phyloP scores from a whole-genome alignment of 2,797 vertebrate species.

The Pyrrhura leucotis region DNA sequence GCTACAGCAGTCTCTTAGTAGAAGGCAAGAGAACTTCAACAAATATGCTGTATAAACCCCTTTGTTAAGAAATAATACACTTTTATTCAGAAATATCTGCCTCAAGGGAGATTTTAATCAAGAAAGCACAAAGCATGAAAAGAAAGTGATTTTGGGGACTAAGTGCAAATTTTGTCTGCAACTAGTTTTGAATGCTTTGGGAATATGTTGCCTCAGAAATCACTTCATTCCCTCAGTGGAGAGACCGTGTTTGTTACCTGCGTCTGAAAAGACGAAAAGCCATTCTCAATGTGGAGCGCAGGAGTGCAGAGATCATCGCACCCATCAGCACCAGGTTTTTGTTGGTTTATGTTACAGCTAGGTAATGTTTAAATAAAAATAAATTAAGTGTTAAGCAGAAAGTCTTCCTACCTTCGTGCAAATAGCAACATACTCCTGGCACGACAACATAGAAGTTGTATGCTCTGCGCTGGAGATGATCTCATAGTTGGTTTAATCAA shows the following conservation, averaged over 20 bases:
- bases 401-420: slow-evolving; percentile 38
- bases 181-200: background rate
- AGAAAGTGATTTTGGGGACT: background rate
- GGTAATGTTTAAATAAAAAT: slow-evolving; percentile 56
- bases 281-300: background rate
- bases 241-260: background rate
- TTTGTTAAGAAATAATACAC: background rate
- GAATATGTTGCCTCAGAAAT: background rate
- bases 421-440: slow-evolving; percentile 49
- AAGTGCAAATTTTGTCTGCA: background rate
- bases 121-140: background rate
- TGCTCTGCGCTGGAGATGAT: slow-evolving; percentile 38
- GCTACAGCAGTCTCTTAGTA: background rate
- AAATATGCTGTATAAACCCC: background rate
- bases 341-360: slow-evolving; percentile 20
- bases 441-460: slow-evolving; percentile 29
- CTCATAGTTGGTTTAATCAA: slow-evolving; percentile 61
- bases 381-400: slow-evolving; percentile 52
- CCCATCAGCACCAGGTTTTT: slow-evolving; percentile 7
- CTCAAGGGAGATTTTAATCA: background rate
- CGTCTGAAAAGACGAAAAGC: background rate
- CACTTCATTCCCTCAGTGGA: background rate
- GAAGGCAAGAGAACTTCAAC: background rate
- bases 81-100: background rate
- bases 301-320: background rate